Evolutionary conservation across 2,888 invertebrate species (phyloP), one percentile per base, ranked within the genome.

Genomic region (Camptogramma bilineatum): DNA sequence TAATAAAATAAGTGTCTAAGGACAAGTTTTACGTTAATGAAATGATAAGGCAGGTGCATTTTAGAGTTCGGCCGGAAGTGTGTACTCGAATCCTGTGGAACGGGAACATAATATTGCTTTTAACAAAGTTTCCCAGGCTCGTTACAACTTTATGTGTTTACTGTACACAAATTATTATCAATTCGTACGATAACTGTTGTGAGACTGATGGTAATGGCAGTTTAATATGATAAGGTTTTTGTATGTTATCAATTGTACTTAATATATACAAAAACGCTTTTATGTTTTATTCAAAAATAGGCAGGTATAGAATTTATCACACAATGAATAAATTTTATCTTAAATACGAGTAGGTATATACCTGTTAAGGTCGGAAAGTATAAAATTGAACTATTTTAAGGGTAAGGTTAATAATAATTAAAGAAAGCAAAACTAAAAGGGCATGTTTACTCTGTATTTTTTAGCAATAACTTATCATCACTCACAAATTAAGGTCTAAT

Each of bases 81-180:
- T 47, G 42, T n/a, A 19, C 52, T 42, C 42, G 51, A 44, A 39
- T 46, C 19, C 46, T 10, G 47, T 16, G 34, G 24, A 24, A 53
- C 52, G 47, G 59, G 52, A 60, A 60, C 62, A 62, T 51, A 51
- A 55, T 50, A 62, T 55, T 51, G 44, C 62, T 62, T 55, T 62
- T 51, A 61, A 51, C 61, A 44, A 21, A 39, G 47, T 48, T 52
- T 16, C 34, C 16, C n/a, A 21, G 19, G 31, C 34, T 60, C 57
- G 42, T 57, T 57, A 24, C 47, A 34, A 13, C 44, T 52, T 39
- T 44, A 44, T 39, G 13, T 39, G 39, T 39, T 1, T 13, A 44
- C 44, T 16, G 16, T 16, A 44, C 16, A 17, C 16, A 44, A 44
- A 44, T 44, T 44, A 44, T 17, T 44, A 16, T 44, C 16, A 17